Evolutionary conservation across 2,797 vertebrate species (phyloP).

Genomic region (Oryzias sinensis): DNA sequence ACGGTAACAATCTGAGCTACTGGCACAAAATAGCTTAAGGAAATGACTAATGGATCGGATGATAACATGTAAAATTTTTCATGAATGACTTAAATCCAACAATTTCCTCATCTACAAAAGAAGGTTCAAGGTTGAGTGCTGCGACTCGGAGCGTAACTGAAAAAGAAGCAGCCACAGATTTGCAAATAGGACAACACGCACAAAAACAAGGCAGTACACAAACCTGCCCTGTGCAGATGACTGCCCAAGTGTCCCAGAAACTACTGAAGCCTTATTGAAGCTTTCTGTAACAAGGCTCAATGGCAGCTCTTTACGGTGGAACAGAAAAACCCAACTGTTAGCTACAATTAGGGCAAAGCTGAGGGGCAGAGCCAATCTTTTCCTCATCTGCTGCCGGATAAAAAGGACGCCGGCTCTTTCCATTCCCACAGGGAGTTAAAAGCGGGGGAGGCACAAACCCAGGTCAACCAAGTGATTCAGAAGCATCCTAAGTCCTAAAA

Average conservation of each 20-base stretch:
- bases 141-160: constrained; percentile 50
- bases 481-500: constrained; percentile 32
- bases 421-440: constrained; percentile 38
- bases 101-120: too few species aligned
- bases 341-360: constrained; percentile 33
- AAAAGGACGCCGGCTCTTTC: constrained; percentile 43
- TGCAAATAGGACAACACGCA: constrained; percentile 62
- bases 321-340: constrained; percentile 25
- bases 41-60: constrained; percentile 1
- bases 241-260: constrained; percentile 68
- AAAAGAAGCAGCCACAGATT: constrained; percentile 47
- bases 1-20: constrained; percentile 26
- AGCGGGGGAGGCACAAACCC: constrained; percentile 45
- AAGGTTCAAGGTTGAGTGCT: constrained; percentile 4
- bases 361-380: constrained; percentile 14
- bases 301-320: constrained; percentile 43
- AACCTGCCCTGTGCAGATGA: constrained; percentile 59
- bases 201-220: constrained; percentile 59
- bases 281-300: constrained; percentile 52
- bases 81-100: too few species aligned
- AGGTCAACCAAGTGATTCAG: constrained; percentile 59
- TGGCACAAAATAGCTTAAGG: constrained; percentile 19
- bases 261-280: constrained; percentile 61
- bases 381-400: constrained; percentile 31
- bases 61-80: constrained; percentile 15